These are phyloP conservation scores for Gonatopus flavifemur DNA, from an alignment of 1,140 invertebrate genomes.

Conservation along the genomic window DNA sequence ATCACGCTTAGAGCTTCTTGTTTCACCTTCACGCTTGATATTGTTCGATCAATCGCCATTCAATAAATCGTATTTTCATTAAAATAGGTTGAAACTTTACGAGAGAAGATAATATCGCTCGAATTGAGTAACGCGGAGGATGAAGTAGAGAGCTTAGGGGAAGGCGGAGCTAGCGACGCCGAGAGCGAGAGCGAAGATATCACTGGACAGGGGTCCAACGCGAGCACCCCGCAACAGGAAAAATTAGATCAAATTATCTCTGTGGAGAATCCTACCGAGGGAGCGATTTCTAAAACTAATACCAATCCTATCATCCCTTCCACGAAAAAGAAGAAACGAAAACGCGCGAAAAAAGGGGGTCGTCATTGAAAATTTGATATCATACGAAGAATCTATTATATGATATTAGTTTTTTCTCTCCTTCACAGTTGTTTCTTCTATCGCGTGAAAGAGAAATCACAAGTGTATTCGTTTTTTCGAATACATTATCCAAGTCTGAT, in stretches of 20 bases:
- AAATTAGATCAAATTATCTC: constrained; percentile 35
- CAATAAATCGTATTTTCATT: constrained; percentile 7
- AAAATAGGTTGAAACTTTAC: constrained; percentile 78
- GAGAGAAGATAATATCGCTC: constrained; percentile 85
- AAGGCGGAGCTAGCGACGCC: constrained; percentile 52
- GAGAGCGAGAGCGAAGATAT: constrained; percentile 54
- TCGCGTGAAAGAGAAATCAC: no score
- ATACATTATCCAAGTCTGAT: no score
- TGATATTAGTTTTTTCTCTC: no score
- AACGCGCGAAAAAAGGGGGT: constrained; percentile 48
- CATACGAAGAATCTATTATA: no score
- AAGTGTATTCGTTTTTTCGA: no score
- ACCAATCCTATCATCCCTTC: constrained; percentile 43
- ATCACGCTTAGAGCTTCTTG: constrained; percentile 1
- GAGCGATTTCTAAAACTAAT: constrained; percentile 35
- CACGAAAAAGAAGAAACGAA: constrained; percentile 55
- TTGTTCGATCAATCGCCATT: background rate
- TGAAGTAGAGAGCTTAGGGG: constrained; percentile 57
- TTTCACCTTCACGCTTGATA: background rate
- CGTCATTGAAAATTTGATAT: constrained; percentile 45
- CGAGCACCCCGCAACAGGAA: constrained; percentile 38
- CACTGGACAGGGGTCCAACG: constrained; percentile 35
- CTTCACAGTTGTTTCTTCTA: no score
- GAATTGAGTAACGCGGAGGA: constrained; percentile 73
- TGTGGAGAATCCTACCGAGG: constrained; percentile 39